Evolutionary conservation across 2,113 vertebrate genomes (phyloP), one percentile per base, ranked within the genome.

Genomic region (Dascyllus trimaculatus): DNA sequence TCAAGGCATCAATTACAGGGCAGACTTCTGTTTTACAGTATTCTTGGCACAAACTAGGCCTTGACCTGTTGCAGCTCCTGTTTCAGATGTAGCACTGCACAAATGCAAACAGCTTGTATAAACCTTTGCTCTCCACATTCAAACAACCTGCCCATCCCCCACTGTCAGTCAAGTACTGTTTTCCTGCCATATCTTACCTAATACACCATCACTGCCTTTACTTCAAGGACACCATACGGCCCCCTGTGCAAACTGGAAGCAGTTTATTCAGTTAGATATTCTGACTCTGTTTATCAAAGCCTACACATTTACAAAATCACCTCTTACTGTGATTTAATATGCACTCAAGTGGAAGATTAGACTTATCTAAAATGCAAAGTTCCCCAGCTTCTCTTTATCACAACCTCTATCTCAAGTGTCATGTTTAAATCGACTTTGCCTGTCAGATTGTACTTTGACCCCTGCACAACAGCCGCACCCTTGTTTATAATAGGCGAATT

Each of bases 401-500:
- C 26, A 59, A 52, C 46, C 48, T 9, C 32, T 35, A 35, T 35
- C 32, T 35, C 32, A 10, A 35, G 9, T 1, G 32, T 24, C 7
- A 54, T 29, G 60, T 73, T 48, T 19, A 67, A 38, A 53, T 40
- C 51, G 25, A 15, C 22, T 22, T 22, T 1, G 35, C 8, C 14
- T 32, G 13, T 11, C 5, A 5, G 8, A 13, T 13, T 73, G 85
- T 26, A 51, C 57, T 89, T 62, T 75, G 64, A 78, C 45, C 70
- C 54, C 19, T 9, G 9, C 24, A 19, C 43, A 21, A 52, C 13
- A 71, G 77, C 65, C 88, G 81, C 90, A 78, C 85, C 88, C 85
- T 75, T 71, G 13, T 54, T 66, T 51, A 22, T 43, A 17, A 80
- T 79, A 80, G 73, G 86, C 53, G 38, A 61, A 10, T 22, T 1